Conservation (phyloP, 2,797 vertebrate species). For the Enteromius fasciolatus region DNA sequence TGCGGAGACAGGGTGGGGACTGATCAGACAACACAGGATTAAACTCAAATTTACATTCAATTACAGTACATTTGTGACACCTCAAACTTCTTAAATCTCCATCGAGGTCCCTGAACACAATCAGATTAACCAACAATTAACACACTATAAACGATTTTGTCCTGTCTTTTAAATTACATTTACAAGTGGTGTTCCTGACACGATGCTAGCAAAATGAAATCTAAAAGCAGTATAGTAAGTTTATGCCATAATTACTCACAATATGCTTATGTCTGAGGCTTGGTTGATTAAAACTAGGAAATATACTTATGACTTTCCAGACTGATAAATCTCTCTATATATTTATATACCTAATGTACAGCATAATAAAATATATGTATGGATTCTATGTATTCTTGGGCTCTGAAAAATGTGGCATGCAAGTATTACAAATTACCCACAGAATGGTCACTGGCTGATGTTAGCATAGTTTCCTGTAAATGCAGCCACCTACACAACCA, state of each 20-base stretch:
- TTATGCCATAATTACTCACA: constrained; percentile 39
- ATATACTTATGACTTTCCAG: constrained; percentile 60
- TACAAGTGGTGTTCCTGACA: constrained; percentile 30
- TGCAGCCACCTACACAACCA: background rate
- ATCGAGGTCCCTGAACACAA: constrained; percentile 68
- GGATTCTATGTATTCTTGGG: constrained; percentile 18
- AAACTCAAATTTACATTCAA: constrained; percentile 59
- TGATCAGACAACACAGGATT: constrained; percentile 47
- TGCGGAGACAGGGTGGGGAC: constrained; percentile 69
- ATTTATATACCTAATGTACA: constrained; percentile 52
- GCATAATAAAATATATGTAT: constrained; percentile 50
- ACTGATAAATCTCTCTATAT: constrained; percentile 54
- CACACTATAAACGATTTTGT: constrained; percentile 38
- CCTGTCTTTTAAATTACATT: constrained; percentile 57
- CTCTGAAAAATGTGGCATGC: constrained; percentile 49
- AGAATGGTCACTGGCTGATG: constrained; percentile 59
- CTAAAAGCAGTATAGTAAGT: constrained; percentile 48
- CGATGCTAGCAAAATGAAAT: background rate
- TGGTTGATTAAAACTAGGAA: constrained; percentile 26
- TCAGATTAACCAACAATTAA: constrained; percentile 61
- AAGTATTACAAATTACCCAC: constrained; percentile 36
- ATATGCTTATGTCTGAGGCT: constrained; percentile 1
- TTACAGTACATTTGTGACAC: constrained; percentile 71
- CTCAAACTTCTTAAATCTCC: constrained; percentile 49
- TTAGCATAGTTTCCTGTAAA: constrained; percentile 59